phyloP scores from a whole-genome alignment of 2,113 vertebrate genomes.

The Bubalus kerabau region DNA sequence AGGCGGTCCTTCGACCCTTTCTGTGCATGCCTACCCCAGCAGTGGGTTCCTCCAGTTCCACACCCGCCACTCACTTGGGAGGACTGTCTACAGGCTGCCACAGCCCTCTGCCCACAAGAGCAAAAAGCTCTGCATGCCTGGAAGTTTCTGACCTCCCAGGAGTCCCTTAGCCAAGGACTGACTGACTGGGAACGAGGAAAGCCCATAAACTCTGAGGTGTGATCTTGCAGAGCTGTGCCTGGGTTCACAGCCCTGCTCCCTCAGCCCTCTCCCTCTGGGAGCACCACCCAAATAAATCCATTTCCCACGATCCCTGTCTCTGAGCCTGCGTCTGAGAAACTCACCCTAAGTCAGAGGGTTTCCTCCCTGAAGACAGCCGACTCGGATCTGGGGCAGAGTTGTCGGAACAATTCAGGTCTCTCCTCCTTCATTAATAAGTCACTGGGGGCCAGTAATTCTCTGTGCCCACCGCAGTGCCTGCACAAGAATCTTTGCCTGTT shows the following conservation, averaged over 20 bases:
- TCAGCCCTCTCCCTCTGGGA: neutral
- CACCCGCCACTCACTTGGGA: neutral
- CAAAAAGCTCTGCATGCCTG: neutral
- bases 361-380: neutral
- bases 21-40: fast-evolving
- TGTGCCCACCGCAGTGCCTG: no score
- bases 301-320: neutral
- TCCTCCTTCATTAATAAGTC: neutral
- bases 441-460: neutral
- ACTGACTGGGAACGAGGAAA: neutral
- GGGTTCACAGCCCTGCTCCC: neutral
- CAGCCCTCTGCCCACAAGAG: neutral
- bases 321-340: neutral
- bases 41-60: neutral
- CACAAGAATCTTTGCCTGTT: neutral
- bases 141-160: neutral
- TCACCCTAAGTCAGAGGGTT: neutral
- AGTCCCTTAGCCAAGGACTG: neutral
- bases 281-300: neutral
- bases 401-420: neutral
- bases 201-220: neutral
- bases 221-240: neutral
- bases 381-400: neutral
- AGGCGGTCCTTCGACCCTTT: neutral
- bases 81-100: fast-evolving